Percentiles rank a stretch among this genome's conserved stretches.
phyloP scores from a whole-genome alignment of 2,113 vertebrate species.

The Noctilio leporinus region DNA sequence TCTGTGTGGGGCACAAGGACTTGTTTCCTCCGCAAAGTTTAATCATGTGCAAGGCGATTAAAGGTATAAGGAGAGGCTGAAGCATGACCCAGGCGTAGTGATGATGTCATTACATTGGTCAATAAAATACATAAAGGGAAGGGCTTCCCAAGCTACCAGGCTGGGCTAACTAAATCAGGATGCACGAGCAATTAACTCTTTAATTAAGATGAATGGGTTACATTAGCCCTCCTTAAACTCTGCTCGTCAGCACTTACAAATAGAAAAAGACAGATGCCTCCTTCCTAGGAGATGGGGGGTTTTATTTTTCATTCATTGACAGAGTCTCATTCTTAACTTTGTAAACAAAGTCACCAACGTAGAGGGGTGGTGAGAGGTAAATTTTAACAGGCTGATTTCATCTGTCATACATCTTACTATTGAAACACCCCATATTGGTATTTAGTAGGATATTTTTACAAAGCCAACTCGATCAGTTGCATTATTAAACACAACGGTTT shows the following conservation, averaged over 20 bases:
- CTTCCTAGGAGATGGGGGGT: slow-evolving; percentile 76
- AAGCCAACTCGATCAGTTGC: background rate
- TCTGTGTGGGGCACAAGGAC: slow-evolving; percentile 64
- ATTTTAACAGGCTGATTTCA: slow-evolving; percentile 64
- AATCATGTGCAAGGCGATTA: slow-evolving; percentile 81
- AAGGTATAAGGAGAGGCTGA: slow-evolving; percentile 75
- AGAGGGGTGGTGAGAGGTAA: slow-evolving; percentile 31
- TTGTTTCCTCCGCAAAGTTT: slow-evolving; percentile 78
- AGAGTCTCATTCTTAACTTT: slow-evolving; percentile 74
- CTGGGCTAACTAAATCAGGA: slow-evolving; percentile 81
- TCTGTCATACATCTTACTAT: slow-evolving; percentile 55
- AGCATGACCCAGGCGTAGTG: slow-evolving; percentile 73
- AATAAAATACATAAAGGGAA: slow-evolving; percentile 80
- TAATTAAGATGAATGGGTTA: slow-evolving; percentile 87
- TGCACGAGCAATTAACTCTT: slow-evolving; percentile 86
- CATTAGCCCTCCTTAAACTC: slow-evolving; percentile 86
- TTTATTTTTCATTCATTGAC: slow-evolving; percentile 80
- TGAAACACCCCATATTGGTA: slow-evolving; percentile 55
- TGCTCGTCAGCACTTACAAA: slow-evolving; percentile 84
- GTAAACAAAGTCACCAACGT: slow-evolving; percentile 74
- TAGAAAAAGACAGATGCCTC: slow-evolving; percentile 81
- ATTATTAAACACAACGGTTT: background rate
- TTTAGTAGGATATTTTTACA: background rate
- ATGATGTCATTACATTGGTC: slow-evolving; percentile 81
- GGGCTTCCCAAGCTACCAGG: slow-evolving; percentile 65